A percentile compares a stretch with the other conserved stretches of the same genome.
Evolutionary conservation across 1,140 invertebrate genomes (phyloP).

Genomic region (Bombus waltoni): DNA sequence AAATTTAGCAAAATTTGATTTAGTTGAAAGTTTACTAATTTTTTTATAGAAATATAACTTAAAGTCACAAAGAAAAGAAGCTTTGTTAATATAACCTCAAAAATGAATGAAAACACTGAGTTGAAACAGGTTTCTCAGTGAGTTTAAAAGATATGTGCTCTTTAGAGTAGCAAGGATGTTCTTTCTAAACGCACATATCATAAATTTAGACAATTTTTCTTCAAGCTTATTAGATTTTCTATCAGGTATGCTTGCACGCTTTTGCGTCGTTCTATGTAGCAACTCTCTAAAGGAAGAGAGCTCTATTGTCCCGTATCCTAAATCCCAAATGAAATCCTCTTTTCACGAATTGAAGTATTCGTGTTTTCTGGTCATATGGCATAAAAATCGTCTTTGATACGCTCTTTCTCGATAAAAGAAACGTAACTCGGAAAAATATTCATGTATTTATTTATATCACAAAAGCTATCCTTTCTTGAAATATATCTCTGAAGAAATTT

Average conservation of each 20-base stretch:
- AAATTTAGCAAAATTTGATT: background rate
- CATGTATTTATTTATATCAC: background rate
- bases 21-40: background rate
- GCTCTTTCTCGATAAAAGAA: background rate
- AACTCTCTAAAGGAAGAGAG: background rate
- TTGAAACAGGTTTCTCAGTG: background rate
- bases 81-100: background rate
- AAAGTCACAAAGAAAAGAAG: background rate
- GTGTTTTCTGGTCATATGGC: background rate
- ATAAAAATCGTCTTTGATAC: background rate
- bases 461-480: background rate
- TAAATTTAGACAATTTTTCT: background rate
- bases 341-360: background rate
- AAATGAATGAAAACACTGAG: background rate
- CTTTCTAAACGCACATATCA: background rate
- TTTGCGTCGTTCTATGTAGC: background rate
- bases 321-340: background rate
- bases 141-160: background rate
- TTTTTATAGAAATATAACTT: background rate
- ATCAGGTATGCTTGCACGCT: background rate
- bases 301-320: background rate
- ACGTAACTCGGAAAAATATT: background rate
- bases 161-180: background rate
- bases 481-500: background rate
- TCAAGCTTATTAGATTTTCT: slow-evolving; percentile 1